Evolutionary conservation across 2,113 vertebrate species (phyloP), one percentile per base, ranked within the genome.

Genomic region (Halichoeres trimaculatus): DNA sequence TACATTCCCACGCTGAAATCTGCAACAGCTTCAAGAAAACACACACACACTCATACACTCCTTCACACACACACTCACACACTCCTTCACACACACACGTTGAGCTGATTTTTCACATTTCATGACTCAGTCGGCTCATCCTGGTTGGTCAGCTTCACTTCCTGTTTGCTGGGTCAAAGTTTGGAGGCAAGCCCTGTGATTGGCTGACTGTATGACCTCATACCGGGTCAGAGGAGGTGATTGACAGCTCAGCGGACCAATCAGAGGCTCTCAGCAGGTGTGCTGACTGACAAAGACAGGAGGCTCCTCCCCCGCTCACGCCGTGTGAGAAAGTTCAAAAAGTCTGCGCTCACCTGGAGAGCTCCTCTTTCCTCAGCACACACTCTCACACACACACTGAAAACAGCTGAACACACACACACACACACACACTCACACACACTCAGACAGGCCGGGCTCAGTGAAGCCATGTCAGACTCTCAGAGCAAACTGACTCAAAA

Each of bases 401-500:
- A 30, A 30, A 30, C 30, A 30, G 30, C 3, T 30, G 30, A 30
- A 53, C 12, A 35, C 59, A 59, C 43, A 65, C 40, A 61, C 35
- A n/a, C 17, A 81, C 47, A 53, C 50, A 53, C 7, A 14, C 63
- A 73, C 58, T 55, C 24, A 20, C 34, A n/a, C 8, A 16, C 11
- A 45, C 16, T 17, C 14, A 45, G 12, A 14, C 40, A 41, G 22
- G 8, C 34, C 52, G 56, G 38, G 72, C 74, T 23, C 40, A 2
- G 57, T 22, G 41, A 45, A 61, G 80, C 73, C 59, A 96, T 96
- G 95, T 90, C 93, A 14, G 83, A 50, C 30, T 86, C 80, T 41
- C 80, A 92, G 62, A 88, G 82, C 30, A 90, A 90, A 38, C 94
- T 97, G 53, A 96, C 94, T 3, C 95, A 96, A 66, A 96, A 91